Conservation (phyloP, 2,797 vertebrate genomes). For the Hypotaenidia okinawae region DNA sequence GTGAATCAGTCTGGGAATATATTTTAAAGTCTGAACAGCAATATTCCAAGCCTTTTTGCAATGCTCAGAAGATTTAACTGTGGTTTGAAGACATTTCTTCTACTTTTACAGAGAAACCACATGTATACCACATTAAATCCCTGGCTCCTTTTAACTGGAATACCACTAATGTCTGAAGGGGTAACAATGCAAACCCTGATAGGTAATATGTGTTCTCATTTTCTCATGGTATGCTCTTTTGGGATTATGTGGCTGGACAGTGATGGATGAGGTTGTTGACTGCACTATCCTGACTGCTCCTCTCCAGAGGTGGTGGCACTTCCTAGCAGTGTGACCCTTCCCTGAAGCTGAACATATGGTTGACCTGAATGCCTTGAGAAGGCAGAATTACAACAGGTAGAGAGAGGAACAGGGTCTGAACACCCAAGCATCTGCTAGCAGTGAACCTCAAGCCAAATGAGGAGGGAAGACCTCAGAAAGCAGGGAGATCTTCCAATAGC, state of each 20-base stretch:
- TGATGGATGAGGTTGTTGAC: not conserved
- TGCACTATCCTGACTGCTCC: not conserved
- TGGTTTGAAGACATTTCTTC: not conserved
- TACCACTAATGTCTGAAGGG: not conserved
- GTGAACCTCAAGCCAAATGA: not conserved
- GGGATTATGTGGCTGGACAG: not conserved
- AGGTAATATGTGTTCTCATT: not conserved
- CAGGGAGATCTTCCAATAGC: not conserved
- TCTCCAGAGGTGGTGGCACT: not conserved
- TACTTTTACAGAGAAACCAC: not conserved
- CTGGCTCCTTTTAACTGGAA: not conserved
- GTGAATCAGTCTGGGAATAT: not conserved
- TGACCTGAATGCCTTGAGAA: not conserved
- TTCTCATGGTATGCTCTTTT: not conserved
- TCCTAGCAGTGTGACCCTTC: not conserved
- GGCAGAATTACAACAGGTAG: not conserved
- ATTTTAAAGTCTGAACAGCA: not conserved
- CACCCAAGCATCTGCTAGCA: rapidly evolving
- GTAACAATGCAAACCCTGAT: not conserved
- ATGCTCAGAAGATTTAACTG: not conserved
- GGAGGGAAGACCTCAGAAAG: not conserved
- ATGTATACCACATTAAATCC: not conserved
- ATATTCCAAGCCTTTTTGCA: not conserved
- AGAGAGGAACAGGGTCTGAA: not conserved
- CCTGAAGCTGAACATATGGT: not conserved